Conservation (phyloP, 2,888 invertebrate genomes). For the Trisateles emortualis region DNA sequence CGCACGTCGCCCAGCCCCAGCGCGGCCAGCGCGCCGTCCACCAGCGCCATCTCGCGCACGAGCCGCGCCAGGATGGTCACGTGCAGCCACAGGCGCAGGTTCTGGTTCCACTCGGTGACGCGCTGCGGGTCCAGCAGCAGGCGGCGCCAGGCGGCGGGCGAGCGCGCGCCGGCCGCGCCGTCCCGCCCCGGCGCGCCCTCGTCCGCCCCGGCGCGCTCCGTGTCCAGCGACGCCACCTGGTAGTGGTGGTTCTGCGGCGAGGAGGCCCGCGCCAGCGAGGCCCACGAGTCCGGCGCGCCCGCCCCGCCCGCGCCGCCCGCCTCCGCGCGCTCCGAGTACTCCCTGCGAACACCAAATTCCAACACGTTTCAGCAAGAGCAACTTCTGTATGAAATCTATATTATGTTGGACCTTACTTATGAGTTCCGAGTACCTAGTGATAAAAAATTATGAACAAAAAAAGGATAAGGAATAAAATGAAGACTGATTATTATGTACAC, state of each 20-base stretch:
- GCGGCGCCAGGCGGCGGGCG: constrained; percentile 57
- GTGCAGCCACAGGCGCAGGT: constrained; percentile 90
- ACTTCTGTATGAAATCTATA: no score
- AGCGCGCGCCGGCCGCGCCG: constrained; percentile 19
- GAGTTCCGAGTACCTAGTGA: no score
- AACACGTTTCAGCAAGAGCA: no score
- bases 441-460: no score
- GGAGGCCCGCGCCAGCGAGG: constrained; percentile 35
- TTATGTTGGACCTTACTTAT: no score
- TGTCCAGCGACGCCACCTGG: constrained; percentile 78
- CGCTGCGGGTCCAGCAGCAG: constrained; percentile 89
- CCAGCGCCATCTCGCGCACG: constrained; percentile 90
- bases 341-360: no score
- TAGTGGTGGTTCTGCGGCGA: constrained; percentile 57
- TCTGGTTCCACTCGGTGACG: constrained; percentile 80
- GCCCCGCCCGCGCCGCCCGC: neutral
- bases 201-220: constrained; percentile 9
- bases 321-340: constrained; percentile 13
- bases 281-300: constrained; percentile 41
- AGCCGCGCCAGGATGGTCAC: constrained; percentile 93
- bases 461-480: no score
- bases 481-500: no score
- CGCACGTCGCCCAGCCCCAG: constrained; percentile 47
- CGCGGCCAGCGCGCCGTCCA: constrained; percentile 90
- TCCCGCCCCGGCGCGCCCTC: constrained; percentile 47